Evolutionary conservation across 2,888 invertebrate genomes (phyloP), one percentile per base, ranked within the genome.

Genomic region (Rhagonycha lutea): DNA sequence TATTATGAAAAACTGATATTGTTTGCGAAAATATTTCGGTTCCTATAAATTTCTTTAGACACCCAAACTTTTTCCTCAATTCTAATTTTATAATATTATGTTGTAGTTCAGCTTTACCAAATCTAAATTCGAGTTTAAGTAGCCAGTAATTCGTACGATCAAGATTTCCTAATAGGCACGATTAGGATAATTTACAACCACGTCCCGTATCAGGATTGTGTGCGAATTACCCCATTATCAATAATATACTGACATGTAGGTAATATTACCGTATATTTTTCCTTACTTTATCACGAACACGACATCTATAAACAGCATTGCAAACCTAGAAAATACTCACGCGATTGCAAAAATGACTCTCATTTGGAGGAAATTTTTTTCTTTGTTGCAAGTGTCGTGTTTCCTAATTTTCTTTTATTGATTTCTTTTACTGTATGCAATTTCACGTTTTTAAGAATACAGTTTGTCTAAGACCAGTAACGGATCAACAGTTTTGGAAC

Each of bases 1-100:
- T 47, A 78, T 78, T 78, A 78, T 78, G 76, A 78, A 78, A 78
- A 78, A 78, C 76, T 74, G 78, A 78, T 78, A 78, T 78, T 78
- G 78, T 78, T 78, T 75, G 74, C 68, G 68, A 62, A 76, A 76
- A 77, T 76, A 78, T 78, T 78, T 70, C 74, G 74, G 70, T 61
- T 73, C 68, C 68, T 76, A 78, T 78, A 76, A 78, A 78, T 78
- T 75, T 74, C 67, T 60, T 72, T 63, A 71, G 63, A 70, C 68
- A 65, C 12, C 24, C 14, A 12, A 61, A 65, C 24, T 65, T 65
- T 65, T 65, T 65, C 47, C 5, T 47, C n/a, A 47, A 47, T 47
- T 47, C n/a, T 47, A 47, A 47, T 47, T 47, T n/a, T n/a, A 7
- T 47, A 47, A n/a, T n/a, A 2, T 26, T 26, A 26, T 47, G 18